Evolutionary conservation across 1,140 invertebrate species (phyloP).

Genomic region (Nebria ingens): DNA sequence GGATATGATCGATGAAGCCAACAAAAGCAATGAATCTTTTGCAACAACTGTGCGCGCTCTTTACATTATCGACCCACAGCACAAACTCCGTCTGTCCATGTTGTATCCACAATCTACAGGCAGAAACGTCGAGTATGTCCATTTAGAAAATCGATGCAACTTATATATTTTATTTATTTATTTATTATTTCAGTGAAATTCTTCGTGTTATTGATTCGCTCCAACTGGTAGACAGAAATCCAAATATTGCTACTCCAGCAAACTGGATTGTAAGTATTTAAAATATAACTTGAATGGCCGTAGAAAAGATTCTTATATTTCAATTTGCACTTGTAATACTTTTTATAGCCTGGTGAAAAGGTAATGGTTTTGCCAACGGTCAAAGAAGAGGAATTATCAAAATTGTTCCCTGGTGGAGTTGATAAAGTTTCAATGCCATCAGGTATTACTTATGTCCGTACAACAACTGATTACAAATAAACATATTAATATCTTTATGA

Average conservation of each 20-base stretch:
- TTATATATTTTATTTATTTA: conserved; percentile 11
- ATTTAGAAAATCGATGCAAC: not conserved
- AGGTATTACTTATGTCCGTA: conserved; percentile 66
- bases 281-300: too few species aligned
- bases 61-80: conserved; percentile 80
- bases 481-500: not conserved
- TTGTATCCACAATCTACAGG: conserved; percentile 86
- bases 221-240: conserved; percentile 61
- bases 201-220: conserved; percentile 80
- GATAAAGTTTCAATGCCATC: conserved; percentile 64
- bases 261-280: conserved; percentile 66
- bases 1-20: conserved; percentile 78
- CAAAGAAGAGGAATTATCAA: conserved; percentile 54
- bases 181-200: conserved; percentile 65
- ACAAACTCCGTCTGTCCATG: conserved; percentile 75
- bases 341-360: conserved; percentile 63
- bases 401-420: conserved; percentile 62
- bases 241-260: conserved; percentile 72
- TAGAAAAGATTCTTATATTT: conserved; percentile 17
- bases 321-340: too few species aligned
- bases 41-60: conserved; percentile 73
- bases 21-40: conserved; percentile 58
- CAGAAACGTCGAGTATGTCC: conserved; percentile 84
- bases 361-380: conserved; percentile 76
- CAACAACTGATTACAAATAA: conserved; percentile 54